phyloP scores from a whole-genome alignment of 92 coral and sea anemone species.

The Metridium senile region DNA sequence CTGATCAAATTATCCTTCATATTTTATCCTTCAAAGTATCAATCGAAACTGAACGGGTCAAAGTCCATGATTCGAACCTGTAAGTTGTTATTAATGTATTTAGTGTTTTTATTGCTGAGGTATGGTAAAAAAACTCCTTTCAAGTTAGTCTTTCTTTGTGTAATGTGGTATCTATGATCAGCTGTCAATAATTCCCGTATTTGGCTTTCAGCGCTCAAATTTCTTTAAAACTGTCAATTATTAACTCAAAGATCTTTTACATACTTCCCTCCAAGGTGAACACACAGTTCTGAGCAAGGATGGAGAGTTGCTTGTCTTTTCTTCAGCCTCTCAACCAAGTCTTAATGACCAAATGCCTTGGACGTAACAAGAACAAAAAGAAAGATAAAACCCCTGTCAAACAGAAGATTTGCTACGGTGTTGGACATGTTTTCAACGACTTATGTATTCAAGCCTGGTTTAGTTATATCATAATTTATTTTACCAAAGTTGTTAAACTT shows the following conservation, averaged over 20 bases:
- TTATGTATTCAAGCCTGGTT: slow-evolving; percentile 93
- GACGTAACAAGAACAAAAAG: slow-evolving; percentile 15
- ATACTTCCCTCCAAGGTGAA: neutral
- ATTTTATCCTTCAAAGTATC: too few relatives aligned
- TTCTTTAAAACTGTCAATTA: slow-evolving; percentile 1
- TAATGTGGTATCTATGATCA: neutral
- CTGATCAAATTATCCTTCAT: neutral
- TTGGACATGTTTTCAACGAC: slow-evolving; percentile 90
- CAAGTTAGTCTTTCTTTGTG: neutral
- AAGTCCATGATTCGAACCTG: too few relatives aligned
- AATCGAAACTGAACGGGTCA: too few relatives aligned
- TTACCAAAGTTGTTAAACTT: slow-evolving; percentile 70
- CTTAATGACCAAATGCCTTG: slow-evolving; percentile 14
- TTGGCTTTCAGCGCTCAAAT: neutral
- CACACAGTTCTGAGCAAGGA: neutral
- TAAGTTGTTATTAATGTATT: too few relatives aligned
- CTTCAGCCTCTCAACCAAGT: slow-evolving; percentile 16
- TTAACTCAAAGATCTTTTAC: slow-evolving; percentile 5
- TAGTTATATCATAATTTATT: slow-evolving; percentile 79
- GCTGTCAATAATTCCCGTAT: neutral
- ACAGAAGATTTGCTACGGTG: slow-evolving; percentile 80
- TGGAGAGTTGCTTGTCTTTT: slow-evolving; percentile 10
- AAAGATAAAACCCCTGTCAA: slow-evolving; percentile 69
- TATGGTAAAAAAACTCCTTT: neutral
- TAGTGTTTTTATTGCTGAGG: neutral